phyloP scores from a whole-genome alignment of 2,888 invertebrate species.

The Oligia strigilis region DNA sequence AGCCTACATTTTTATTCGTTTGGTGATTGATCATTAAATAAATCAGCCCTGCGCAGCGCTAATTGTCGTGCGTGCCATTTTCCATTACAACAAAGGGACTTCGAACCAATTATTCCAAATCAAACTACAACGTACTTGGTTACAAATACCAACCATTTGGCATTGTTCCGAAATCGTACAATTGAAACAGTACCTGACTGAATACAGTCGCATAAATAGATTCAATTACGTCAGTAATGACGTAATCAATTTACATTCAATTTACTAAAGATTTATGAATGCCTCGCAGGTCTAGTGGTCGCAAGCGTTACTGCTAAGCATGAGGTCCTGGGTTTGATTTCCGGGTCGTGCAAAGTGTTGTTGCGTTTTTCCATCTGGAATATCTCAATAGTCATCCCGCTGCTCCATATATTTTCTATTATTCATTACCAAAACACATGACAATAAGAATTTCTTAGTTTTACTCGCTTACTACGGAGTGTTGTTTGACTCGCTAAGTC shows the following conservation, averaged over 20 bases:
- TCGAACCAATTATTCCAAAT: not conserved
- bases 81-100: not conserved
- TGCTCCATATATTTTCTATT: not conserved
- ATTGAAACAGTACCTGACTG: slow-evolving; percentile 24
- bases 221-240: slow-evolving; percentile 12
- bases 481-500: not conserved
- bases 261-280: not conserved
- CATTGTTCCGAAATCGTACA: slow-evolving; percentile 7
- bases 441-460: not conserved
- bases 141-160: not conserved
- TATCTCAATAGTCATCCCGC: not conserved
- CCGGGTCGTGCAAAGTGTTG: not conserved
- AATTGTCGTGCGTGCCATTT: not conserved
- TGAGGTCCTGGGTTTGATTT: not conserved
- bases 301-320: not conserved
- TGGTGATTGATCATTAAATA: not conserved
- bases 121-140: not conserved
- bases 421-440: not conserved
- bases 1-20: not conserved
- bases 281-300: not conserved
- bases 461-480: not conserved
- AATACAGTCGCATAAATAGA: slow-evolving; percentile 16
- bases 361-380: not conserved
- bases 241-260: slow-evolving; percentile 2
- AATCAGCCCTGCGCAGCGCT: not conserved